Percentiles rank a stretch among this genome's conserved stretches.
phyloP scores from a whole-genome alignment of 1,140 invertebrate species.

The Agrypnia vestita region DNA sequence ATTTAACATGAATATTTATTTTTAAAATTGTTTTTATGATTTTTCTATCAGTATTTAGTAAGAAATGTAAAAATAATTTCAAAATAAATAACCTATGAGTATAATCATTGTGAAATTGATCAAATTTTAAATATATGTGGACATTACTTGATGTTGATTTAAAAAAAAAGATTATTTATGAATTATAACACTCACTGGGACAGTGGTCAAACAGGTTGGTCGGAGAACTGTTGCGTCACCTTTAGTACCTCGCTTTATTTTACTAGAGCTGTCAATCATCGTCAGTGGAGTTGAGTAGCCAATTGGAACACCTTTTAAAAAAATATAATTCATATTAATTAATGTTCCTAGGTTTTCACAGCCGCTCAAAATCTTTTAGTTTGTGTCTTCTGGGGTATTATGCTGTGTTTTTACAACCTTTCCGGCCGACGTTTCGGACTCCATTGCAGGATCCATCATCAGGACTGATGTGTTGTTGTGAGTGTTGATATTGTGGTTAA shows the following conservation, averaged over 20 bases:
- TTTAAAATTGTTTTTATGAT: no score
- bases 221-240: constrained; percentile 92
- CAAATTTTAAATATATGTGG: no score
- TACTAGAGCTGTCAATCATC: constrained; percentile 95
- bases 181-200: constrained; percentile 84
- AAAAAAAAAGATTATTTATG: not conserved
- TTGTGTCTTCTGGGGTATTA: no score
- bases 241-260: constrained; percentile 93
- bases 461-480: no score
- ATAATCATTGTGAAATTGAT: no score
- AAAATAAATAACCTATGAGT: not conserved
- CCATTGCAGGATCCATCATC: no score
- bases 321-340: constrained; percentile 17
- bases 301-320: constrained; percentile 86
- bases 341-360: no score
- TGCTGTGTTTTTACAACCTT: no score
- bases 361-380: no score
- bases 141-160: not conserved
- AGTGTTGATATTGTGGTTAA: no score
- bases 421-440: no score
- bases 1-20: not conserved
- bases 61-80: not conserved
- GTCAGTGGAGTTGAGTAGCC: constrained; percentile 97
- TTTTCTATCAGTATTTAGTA: not conserved
- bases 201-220: constrained; percentile 95